Evolutionary conservation across 1,140 invertebrate species (phyloP).

Genomic region (Thereuonema tuberculata): DNA sequence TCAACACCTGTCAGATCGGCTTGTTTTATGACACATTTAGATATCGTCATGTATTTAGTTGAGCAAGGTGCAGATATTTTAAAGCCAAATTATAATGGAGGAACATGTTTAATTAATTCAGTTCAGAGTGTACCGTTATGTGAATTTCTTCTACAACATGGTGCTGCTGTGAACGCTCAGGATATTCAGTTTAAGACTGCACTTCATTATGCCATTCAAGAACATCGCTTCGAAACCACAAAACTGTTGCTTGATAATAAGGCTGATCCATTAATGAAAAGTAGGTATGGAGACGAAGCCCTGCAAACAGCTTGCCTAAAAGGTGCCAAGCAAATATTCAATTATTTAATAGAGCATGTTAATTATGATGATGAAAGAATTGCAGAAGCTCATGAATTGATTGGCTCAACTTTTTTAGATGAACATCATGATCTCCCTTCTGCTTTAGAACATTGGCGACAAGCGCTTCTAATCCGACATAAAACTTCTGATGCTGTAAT

Average conservation of each 20-base stretch:
- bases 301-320: slow-evolving; percentile 78
- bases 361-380: slow-evolving; percentile 48
- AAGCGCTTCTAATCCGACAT: slow-evolving; percentile 24
- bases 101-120: slow-evolving; percentile 85
- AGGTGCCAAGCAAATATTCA: slow-evolving; percentile 66
- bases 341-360: slow-evolving; percentile 50
- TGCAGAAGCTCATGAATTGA: slow-evolving; percentile 68
- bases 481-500: slow-evolving; percentile 14
- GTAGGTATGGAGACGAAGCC: slow-evolving; percentile 70
- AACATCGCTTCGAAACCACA: slow-evolving; percentile 70
- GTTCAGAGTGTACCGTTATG: slow-evolving; percentile 73
- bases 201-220: slow-evolving; percentile 85
- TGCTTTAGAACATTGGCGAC: slow-evolving; percentile 23
- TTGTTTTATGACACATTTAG: slow-evolving; percentile 84
- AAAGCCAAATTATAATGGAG: slow-evolving; percentile 77
- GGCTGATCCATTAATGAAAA: slow-evolving; percentile 58
- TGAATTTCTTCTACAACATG: slow-evolving; percentile 50
- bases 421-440: slow-evolving; percentile 30
- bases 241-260: slow-evolving; percentile 62
- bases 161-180: slow-evolving; percentile 66
- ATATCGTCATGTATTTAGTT: slow-evolving; percentile 61
- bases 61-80: slow-evolving; percentile 72
- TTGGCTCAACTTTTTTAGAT: slow-evolving; percentile 69
- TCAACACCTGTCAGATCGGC: slow-evolving; percentile 79
- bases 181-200: slow-evolving; percentile 86